Percentiles rank a stretch among this genome's conserved stretches.
Evolutionary conservation across 2,113 vertebrate species (phyloP).

Genomic region (Engraulis encrasicolus): DNA sequence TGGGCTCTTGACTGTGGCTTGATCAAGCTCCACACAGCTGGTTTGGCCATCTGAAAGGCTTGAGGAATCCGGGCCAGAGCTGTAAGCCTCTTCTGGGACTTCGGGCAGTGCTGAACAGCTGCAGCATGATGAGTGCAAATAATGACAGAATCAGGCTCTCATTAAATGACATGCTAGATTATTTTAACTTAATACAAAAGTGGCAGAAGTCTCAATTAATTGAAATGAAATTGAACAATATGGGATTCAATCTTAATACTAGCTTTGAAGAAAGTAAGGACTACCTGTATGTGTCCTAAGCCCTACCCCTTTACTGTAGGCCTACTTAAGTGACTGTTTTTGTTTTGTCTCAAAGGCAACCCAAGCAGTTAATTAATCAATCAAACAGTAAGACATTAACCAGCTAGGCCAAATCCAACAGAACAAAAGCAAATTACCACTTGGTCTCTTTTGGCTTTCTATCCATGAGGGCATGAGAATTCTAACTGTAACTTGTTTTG

Average conservation of each 20-base stretch:
- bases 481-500: conserved; percentile 47
- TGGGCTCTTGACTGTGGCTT: background rate
- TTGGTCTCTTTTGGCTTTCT: background rate
- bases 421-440: conserved; percentile 26
- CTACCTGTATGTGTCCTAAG: background rate
- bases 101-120: background rate
- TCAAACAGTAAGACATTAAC: conserved; percentile 18
- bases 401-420: conserved; percentile 22
- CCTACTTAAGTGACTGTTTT: background rate
- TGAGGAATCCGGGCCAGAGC: background rate
- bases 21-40: background rate
- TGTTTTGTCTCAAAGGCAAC: background rate
- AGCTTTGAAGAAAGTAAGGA: background rate
- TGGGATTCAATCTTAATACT: background rate
- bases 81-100: background rate
- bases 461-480: background rate
- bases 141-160: background rate
- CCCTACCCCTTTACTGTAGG: background rate
- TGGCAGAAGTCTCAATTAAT: background rate
- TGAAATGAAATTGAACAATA: background rate
- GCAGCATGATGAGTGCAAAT: background rate
- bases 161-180: background rate
- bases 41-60: too few species aligned
- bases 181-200: background rate
- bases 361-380: background rate